Evolutionary conservation across 2,797 vertebrate species (phyloP).

Genomic region (Moxostoma hubbsi): DNA sequence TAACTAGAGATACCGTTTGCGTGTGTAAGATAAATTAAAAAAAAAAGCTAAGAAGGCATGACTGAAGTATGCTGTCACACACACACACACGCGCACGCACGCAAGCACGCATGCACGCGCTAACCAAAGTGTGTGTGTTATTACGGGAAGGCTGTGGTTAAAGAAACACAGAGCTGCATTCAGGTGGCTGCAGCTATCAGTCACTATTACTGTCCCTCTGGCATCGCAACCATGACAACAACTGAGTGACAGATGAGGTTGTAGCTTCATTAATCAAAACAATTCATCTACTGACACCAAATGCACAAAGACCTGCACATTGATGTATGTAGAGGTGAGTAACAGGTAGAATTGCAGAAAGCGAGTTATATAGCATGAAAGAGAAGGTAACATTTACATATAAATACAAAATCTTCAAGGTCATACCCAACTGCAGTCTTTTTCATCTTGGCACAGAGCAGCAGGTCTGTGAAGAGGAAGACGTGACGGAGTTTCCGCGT

Average conservation of each 20-base stretch:
- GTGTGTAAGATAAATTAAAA: too few relatives aligned
- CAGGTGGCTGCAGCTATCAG: slow-evolving; percentile 52
- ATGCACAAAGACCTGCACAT: not conserved
- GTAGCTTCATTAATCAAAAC: slow-evolving; percentile 42
- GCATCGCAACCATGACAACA: slow-evolving; percentile 32
- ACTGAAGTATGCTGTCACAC: too few relatives aligned
- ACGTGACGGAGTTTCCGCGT: slow-evolving; percentile 95
- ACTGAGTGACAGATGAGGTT: not conserved
- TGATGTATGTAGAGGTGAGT: slow-evolving; percentile 1
- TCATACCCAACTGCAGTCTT: slow-evolving; percentile 91
- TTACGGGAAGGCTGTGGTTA: not conserved
- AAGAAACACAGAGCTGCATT: slow-evolving; percentile 24
- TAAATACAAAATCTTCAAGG: not conserved
- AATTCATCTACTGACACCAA: slow-evolving; percentile 46
- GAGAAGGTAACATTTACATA: not conserved
- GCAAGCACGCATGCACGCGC: too few relatives aligned
- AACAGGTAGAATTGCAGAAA: not conserved
- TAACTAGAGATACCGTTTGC: too few relatives aligned
- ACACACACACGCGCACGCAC: too few relatives aligned
- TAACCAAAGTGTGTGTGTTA: not conserved
- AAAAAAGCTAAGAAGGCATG: too few relatives aligned
- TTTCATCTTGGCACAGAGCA: slow-evolving; percentile 98
- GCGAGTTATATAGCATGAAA: not conserved
- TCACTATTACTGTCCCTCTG: slow-evolving; percentile 47
- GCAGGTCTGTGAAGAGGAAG: slow-evolving; percentile 97